Evolutionary conservation across 2,888 invertebrate genomes (phyloP).

Genomic region (Sphaerophoria taeniata): DNA sequence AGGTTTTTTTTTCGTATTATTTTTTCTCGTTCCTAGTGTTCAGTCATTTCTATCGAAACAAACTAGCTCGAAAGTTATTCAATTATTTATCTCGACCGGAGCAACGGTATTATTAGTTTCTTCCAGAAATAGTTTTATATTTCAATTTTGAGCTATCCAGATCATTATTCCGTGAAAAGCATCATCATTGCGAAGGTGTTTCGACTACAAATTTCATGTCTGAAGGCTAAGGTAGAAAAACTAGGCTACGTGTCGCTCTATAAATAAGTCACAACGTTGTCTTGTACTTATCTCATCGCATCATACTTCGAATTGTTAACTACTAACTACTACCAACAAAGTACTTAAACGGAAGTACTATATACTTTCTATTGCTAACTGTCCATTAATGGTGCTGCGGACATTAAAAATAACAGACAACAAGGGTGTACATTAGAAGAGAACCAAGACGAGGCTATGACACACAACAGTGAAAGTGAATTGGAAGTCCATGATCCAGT

Average conservation of each 20-base stretch:
- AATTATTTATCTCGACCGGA: conserved; percentile 4
- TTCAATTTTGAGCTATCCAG: neutral
- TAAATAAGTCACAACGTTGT: neutral
- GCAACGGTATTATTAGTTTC: conserved; percentile 12
- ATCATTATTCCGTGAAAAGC: neutral
- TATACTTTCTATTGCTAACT: conserved; percentile 1
- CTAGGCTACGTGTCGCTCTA: conserved; percentile 20
- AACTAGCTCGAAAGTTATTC: conserved; percentile 12
- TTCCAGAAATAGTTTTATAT: neutral
- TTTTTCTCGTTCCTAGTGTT: neutral
- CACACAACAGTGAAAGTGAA: conserved; percentile 55
- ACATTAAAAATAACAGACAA: neutral
- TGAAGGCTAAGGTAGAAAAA: neutral
- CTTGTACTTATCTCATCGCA: neutral
- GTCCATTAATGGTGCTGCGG: conserved; percentile 42
- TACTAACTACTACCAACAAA: neutral
- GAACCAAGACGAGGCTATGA: conserved; percentile 26
- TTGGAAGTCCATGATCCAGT: conserved; percentile 56
- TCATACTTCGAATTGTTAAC: neutral
- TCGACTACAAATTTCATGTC: no score
- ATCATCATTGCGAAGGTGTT: no score
- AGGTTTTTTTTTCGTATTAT: neutral
- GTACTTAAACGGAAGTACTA: conserved; percentile 10
- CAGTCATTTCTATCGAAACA: neutral
- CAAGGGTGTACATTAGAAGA: conserved; percentile 32